Percentiles rank a stretch among this genome's conserved stretches.
phyloP scores from a whole-genome alignment of 2,797 vertebrate genomes.

The Lates japonicus region DNA sequence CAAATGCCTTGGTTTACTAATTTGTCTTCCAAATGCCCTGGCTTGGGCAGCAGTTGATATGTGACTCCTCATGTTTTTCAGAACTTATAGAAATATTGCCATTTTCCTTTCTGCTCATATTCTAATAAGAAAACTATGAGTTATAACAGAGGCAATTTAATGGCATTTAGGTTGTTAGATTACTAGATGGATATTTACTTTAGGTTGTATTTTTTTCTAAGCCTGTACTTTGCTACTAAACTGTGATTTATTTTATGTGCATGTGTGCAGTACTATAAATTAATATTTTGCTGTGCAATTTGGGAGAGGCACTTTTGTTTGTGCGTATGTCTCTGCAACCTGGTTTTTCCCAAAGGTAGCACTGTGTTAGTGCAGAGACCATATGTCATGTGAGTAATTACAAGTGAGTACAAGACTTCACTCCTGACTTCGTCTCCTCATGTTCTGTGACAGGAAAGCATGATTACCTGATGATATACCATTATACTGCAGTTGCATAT shows the following conservation, averaged over 20 bases:
- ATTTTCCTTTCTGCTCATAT: conserved; percentile 1
- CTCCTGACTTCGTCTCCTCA: conserved; percentile 7
- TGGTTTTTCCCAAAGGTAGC: conserved; percentile 27
- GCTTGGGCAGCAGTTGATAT: not conserved
- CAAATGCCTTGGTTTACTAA: not conserved
- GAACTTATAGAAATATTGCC: not conserved
- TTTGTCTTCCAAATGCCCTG: conserved; percentile 21
- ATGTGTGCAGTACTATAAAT: not conserved
- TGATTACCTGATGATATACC: conserved; percentile 12
- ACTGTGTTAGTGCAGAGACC: conserved; percentile 34
- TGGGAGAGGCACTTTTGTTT: not conserved
- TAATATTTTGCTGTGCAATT: conserved; percentile 9
- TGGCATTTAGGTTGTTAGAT: not conserved
- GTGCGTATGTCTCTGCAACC: not conserved
- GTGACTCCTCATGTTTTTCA: not conserved
- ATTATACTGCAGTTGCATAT: conserved; percentile 8
- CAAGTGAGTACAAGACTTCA: conserved; percentile 36
- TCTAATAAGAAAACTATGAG: not conserved
- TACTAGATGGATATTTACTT: not conserved
- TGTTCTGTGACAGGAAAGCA: conserved; percentile 15
- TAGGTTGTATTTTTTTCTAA: not conserved
- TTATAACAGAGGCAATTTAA: not conserved
- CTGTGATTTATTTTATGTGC: not conserved
- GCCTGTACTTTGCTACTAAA: no score
- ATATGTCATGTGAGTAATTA: conserved; percentile 54